Evolutionary conservation across 2,797 vertebrate species (phyloP).

Genomic region (Gambelia wislizenii): DNA sequence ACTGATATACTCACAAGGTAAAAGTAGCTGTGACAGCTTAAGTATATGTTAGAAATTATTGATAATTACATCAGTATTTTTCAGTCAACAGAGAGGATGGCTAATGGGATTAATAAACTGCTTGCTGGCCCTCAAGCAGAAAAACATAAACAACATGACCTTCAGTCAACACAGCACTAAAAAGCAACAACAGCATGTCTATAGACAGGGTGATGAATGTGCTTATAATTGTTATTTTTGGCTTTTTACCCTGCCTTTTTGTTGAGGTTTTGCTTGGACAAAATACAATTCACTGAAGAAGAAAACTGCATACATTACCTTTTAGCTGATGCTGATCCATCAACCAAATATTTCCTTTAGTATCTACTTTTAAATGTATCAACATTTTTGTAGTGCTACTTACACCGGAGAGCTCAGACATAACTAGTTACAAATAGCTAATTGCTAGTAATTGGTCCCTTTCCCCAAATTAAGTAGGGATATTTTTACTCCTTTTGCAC

Average conservation of each 20-base stretch:
- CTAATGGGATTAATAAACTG: slow-evolving; percentile 70
- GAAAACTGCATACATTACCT: not conserved
- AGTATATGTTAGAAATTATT: slow-evolving; percentile 65
- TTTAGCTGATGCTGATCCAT: not conserved
- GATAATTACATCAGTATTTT: slow-evolving; percentile 65
- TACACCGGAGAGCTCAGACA: not conserved
- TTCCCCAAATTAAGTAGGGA: no score
- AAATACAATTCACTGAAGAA: slow-evolving; percentile 16
- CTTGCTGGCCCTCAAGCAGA: slow-evolving; percentile 62
- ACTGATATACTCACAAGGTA: slow-evolving; percentile 52
- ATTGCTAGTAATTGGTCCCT: not conserved
- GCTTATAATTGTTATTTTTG: slow-evolving; percentile 43
- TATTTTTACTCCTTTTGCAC: not conserved
- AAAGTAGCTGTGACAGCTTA: slow-evolving; percentile 66
- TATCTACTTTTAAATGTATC: not conserved
- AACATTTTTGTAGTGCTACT: not conserved
- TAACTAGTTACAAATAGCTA: not conserved
- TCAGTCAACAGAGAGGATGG: slow-evolving; percentile 56
- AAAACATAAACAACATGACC: slow-evolving; percentile 68
- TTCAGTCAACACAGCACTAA: slow-evolving; percentile 53
- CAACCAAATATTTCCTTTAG: not conserved
- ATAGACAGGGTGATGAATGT: slow-evolving; percentile 26
- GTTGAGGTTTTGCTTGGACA: not conserved
- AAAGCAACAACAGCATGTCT: slow-evolving; percentile 4
- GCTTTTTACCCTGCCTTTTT: not conserved